Base-by-base conservation (phyloP, 2,888 invertebrate genomes). In the Athalia circularis region DNA sequence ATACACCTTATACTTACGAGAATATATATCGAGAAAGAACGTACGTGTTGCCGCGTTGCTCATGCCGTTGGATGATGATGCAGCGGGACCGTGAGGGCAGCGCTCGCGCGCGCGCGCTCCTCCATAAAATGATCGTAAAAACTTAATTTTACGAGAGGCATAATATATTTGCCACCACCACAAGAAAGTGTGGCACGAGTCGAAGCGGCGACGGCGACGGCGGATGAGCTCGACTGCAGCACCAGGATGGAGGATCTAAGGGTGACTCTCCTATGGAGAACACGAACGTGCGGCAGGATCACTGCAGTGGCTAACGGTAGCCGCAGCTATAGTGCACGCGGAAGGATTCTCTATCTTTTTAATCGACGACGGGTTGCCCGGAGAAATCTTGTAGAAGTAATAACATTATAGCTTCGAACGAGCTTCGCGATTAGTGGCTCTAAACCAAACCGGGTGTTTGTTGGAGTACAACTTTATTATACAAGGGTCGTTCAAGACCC, bases 41-140 rank as follows among this genome's bases (percentile, higher is more conserved):
- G 29, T 29, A 29, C 29, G 29, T 29, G 29, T 29, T 29, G 29
- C 29, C 29, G 29, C 29, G 29, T 29, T 29, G 29, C 29, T 29
- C 29, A 29, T 29, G 29, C 29, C 29, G 29, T 29, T 29, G 29
- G 29, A 29, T 48, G 59, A 65, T 8, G 45, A 9, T 9, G 29
- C 68, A 52, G 54, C 68, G 29, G 68, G 47, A 47, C 72, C 59
- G 54, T 45, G 54, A 54, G 70, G 54, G 54, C 47, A 57, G 74
- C 48, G 5, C 43, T 15, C 48, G 75, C 47, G 75, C 75, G 75
- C 75, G 62, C 87, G 88, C 85, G 86, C 86, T 87, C 88, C 87
- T 88, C 89, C 90, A 90, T 90, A 90, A 90, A 90, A 89, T 86
- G 88, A 88, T 89, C 90, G 89, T 90, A 90, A 90, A 90, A 90